phyloP scores from a whole-genome alignment of 1,140 invertebrate genomes.

The Cardiocondyla obscurior region DNA sequence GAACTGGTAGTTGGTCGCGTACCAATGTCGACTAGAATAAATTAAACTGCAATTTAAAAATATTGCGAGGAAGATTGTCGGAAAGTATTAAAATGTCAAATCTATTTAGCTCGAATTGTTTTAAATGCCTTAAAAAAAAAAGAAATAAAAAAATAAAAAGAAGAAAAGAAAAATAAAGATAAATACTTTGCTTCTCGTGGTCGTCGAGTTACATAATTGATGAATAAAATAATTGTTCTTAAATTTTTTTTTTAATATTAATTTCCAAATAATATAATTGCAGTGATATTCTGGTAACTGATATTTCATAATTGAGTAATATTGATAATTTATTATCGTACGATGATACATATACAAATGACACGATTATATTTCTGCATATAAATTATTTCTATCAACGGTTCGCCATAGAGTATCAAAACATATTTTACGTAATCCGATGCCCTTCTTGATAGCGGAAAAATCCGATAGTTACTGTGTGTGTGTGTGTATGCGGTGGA shows the following conservation, averaged over 20 bases:
- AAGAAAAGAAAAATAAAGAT: neutral
- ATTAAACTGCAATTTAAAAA: neutral
- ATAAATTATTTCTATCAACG: neutral
- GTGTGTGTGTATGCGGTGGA: no score
- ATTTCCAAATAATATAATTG: slow-evolving; percentile 4
- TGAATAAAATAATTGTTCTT: no score
- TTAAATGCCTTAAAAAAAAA: neutral
- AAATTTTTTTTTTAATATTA: no score
- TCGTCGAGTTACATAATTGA: neutral
- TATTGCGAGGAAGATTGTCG: neutral
- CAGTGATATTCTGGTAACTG: neutral
- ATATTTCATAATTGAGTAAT: neutral
- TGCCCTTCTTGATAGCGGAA: neutral
- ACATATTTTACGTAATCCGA: neutral
- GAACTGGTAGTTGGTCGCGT: neutral
- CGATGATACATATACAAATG: neutral
- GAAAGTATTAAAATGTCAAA: neutral
- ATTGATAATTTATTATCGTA: neutral
- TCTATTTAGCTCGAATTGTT: neutral
- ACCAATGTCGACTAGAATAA: neutral
- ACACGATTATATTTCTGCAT: neutral
- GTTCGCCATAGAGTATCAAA: no score
- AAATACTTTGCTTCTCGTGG: neutral
- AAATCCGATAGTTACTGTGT: neutral
- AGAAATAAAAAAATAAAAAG: neutral